Evolutionary conservation across 2,888 invertebrate genomes (phyloP).

Genomic region (Drosophila silvestris): DNA sequence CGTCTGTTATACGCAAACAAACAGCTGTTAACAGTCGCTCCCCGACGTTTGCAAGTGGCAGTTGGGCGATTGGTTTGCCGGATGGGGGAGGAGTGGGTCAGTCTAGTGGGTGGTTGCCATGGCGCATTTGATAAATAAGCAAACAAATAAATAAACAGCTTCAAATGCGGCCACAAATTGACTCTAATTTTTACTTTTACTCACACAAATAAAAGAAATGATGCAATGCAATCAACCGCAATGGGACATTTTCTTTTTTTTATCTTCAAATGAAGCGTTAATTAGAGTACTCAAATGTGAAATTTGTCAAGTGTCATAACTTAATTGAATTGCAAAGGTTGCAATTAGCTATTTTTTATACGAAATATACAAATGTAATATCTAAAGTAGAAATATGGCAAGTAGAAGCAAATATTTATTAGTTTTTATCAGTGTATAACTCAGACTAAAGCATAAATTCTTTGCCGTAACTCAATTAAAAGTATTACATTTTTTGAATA

Average conservation of each 20-base stretch:
- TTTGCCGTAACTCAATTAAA: not conserved
- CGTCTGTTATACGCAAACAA: conserved; percentile 22
- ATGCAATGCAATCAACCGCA: conserved; percentile 49
- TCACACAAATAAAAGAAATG: conserved; percentile 7
- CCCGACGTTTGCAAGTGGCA: conserved; percentile 19
- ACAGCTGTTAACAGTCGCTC: conserved; percentile 63
- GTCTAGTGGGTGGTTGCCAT: conserved; percentile 65
- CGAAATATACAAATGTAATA: not conserved
- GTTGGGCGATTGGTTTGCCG: conserved; percentile 21
- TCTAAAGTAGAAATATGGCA: not conserved
- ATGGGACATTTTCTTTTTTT: conserved; percentile 30
- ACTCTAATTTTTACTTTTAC: conserved; percentile 69
- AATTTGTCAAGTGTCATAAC: conserved; percentile 28
- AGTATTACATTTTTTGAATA: not conserved
- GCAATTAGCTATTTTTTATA: not conserved
- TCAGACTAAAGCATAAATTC: not conserved
- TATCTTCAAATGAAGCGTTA: conserved; percentile 40
- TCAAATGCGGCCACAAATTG: conserved; percentile 75
- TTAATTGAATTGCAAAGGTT: conserved; percentile 8
- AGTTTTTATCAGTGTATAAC: not conserved
- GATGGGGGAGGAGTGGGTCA: conserved; percentile 9
- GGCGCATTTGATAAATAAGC: conserved; percentile 72
- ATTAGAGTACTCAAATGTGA: conserved; percentile 38
- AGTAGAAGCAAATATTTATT: not conserved
- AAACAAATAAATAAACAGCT: conserved; percentile 70